phyloP scores from a whole-genome alignment of 1,140 invertebrate species.

The Cydia strobilella region DNA sequence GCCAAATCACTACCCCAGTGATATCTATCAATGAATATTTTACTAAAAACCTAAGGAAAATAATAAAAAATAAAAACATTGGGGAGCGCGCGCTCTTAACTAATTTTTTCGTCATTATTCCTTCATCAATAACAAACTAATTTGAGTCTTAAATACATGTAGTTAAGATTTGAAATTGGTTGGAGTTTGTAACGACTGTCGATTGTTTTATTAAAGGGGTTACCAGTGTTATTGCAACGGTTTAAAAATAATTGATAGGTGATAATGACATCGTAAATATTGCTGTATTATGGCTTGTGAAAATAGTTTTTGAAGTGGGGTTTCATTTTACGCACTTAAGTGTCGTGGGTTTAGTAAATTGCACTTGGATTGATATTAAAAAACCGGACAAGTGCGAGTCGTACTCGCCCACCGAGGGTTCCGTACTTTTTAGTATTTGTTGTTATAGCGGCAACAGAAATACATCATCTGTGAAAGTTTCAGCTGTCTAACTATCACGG shows the following conservation, averaged over 20 bases:
- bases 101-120: slow-evolving; percentile 23
- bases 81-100: slow-evolving; percentile 43
- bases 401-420: too few relatives aligned
- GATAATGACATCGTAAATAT: slow-evolving; percentile 52
- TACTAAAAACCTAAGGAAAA: slow-evolving; percentile 52
- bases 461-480: too few relatives aligned
- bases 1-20: slow-evolving; percentile 76
- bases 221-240: slow-evolving; percentile 59
- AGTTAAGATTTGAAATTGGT: neutral
- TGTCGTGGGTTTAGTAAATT: neutral
- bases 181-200: neutral
- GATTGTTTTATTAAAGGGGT: slow-evolving; percentile 39
- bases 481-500: too few relatives aligned
- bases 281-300: slow-evolving; percentile 27
- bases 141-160: neutral
- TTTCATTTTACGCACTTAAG: slow-evolving; percentile 3
- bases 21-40: slow-evolving; percentile 76
- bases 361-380: neutral
- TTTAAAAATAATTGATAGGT: slow-evolving; percentile 48
- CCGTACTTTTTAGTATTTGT: too few relatives aligned
- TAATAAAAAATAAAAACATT: slow-evolving; percentile 51
- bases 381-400: too few relatives aligned
- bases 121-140: neutral
- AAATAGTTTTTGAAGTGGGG: slow-evolving; percentile 26
- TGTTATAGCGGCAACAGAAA: too few relatives aligned